These are phyloP conservation scores for Synergus gifuensis DNA, from an alignment of 2,888 invertebrate genomes.

Conservation along the genomic window DNA sequence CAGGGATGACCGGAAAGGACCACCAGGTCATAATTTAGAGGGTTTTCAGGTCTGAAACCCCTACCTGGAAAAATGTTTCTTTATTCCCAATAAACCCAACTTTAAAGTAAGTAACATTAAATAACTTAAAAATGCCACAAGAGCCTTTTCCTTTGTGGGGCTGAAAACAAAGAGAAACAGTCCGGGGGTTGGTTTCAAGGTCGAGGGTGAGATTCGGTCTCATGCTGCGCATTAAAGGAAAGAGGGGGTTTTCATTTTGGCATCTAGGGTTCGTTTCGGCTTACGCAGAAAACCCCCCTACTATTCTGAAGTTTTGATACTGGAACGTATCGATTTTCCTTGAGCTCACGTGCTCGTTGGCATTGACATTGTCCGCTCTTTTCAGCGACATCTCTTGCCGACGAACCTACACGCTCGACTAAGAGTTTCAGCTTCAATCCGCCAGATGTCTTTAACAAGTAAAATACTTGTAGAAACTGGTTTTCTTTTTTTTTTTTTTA, in stretches of 20 bases:
- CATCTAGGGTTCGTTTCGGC: slow-evolving; percentile 1
- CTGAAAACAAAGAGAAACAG: not conserved
- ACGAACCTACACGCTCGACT: slow-evolving; percentile 61
- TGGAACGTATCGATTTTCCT: slow-evolving; percentile 75
- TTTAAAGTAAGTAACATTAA: not conserved
- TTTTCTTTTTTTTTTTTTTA: not conserved
- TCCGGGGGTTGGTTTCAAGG: slow-evolving; percentile 10
- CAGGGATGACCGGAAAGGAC: slow-evolving; percentile 18
- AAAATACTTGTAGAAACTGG: not conserved
- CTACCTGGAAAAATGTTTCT: slow-evolving; percentile 5
- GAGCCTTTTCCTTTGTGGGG: not conserved
- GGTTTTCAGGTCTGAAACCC: not conserved
- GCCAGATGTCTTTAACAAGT: slow-evolving; percentile 65
- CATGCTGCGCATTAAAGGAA: not conserved
- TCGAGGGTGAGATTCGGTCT: not conserved
- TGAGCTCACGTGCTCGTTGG: slow-evolving; percentile 75
- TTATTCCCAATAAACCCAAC: slow-evolving; percentile 8
- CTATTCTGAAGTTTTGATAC: slow-evolving; percentile 62
- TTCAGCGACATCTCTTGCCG: slow-evolving; percentile 67
- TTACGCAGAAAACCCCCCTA: slow-evolving; percentile 44
- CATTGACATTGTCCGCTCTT: slow-evolving; percentile 76
- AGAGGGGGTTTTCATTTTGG: slow-evolving; percentile 19
- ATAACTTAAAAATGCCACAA: not conserved
- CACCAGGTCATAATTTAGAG: slow-evolving; percentile 14
- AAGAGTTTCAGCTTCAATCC: slow-evolving; percentile 60